Percentiles rank a stretch among this genome's conserved stretches.
These are phyloP conservation scores for Chiridota heheva DNA, from an alignment of 35 echinoderm and acorn worm species.

Conservation along the genomic window DNA sequence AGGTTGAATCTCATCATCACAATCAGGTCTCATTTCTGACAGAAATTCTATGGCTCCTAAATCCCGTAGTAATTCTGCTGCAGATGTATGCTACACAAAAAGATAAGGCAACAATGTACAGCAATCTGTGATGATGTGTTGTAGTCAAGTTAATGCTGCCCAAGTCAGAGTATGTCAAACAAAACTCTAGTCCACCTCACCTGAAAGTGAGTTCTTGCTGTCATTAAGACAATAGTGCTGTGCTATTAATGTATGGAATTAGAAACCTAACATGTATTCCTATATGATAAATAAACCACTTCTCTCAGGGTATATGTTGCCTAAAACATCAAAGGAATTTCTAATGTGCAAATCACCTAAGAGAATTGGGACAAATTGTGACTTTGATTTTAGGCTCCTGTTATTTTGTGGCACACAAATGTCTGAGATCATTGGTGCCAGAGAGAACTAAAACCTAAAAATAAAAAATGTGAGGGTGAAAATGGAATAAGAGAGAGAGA, in stretches of 20 bases:
- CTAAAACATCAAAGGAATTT: too few relatives aligned
- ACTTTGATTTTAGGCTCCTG: too few relatives aligned
- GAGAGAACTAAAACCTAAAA: too few relatives aligned
- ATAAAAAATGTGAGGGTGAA: too few relatives aligned
- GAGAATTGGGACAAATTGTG: too few relatives aligned
- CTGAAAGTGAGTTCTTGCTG: not conserved
- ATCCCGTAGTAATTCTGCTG: constrained; percentile 58
- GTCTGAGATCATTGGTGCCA: too few relatives aligned
- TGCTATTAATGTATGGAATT: not conserved
- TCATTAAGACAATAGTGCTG: not conserved
- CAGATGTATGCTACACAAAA: constrained; percentile 61
- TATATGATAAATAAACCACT: too few relatives aligned
- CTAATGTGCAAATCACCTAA: too few relatives aligned
- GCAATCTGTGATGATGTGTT: not conserved
- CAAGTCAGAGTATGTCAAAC: not conserved
- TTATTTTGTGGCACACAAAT: too few relatives aligned
- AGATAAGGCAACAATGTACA: not conserved
- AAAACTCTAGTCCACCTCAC: not conserved
- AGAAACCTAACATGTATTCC: not conserved
- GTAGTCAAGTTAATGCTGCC: not conserved
- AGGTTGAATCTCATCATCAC: constrained; percentile 43
- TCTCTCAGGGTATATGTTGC: too few relatives aligned
- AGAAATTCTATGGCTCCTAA: constrained; percentile 81
- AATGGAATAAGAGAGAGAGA: too few relatives aligned
- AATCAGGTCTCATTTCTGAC: constrained; percentile 69